phyloP scores from a whole-genome alignment of 2,888 invertebrate species.

The Heliconius cydno region DNA sequence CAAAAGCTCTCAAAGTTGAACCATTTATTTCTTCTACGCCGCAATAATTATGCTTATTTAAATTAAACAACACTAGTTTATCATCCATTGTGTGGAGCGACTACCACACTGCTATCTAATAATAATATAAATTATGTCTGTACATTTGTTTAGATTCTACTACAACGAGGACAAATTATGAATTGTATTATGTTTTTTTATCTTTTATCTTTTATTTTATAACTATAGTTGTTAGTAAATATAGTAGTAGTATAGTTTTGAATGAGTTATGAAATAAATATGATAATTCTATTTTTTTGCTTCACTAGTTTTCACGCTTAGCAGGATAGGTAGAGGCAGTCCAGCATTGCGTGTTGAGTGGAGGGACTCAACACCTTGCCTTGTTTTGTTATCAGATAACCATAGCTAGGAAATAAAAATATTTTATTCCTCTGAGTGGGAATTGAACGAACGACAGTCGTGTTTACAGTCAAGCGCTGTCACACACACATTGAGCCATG shows the following conservation, averaged over 20 bases:
- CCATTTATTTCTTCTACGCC: constrained; percentile 31
- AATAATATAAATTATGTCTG: constrained; percentile 21
- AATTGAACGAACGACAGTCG: background rate
- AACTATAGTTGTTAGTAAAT: background rate
- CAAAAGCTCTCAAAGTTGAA: constrained; percentile 32
- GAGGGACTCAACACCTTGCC: background rate
- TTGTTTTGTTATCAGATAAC: background rate
- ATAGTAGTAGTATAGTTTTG: background rate
- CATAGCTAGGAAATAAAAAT: no score
- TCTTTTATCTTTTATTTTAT: background rate
- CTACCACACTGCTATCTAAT: background rate
- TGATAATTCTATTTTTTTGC: background rate
- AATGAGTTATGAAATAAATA: background rate
- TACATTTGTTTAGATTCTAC: constrained; percentile 15
- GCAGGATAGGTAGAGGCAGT: background rate
- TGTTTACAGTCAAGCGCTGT: no score
- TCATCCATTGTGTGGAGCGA: constrained; percentile 22
- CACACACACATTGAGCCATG: no score
- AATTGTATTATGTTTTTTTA: constrained; percentile 22
- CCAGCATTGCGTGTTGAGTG: background rate
- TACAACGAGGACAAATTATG: background rate
- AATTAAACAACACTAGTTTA: constrained; percentile 17
- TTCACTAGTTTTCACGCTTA: background rate
- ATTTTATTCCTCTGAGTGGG: background rate
- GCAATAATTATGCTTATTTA: constrained; percentile 25